These are phyloP conservation scores for Lepidochrysops patricia DNA, from an alignment of 2,888 invertebrate species.

Conservation along the genomic window DNA sequence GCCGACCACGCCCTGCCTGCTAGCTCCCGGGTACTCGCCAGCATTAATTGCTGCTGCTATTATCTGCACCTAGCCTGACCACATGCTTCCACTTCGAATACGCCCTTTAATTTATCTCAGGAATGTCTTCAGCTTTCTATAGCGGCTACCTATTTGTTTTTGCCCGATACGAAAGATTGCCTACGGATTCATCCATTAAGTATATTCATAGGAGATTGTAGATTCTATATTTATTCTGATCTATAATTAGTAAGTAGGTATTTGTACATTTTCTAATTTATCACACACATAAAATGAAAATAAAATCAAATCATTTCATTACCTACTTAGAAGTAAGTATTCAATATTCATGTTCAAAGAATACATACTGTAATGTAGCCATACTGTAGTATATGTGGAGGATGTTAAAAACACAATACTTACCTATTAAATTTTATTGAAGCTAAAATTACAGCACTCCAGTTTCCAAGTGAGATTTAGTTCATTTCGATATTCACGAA, in stretches of 20 bases:
- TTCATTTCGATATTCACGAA: constrained; percentile 1
- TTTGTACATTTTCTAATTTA: not conserved
- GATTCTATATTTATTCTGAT: constrained; percentile 10
- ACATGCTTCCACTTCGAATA: constrained; percentile 44
- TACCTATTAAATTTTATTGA: not conserved
- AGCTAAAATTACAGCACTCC: constrained; percentile 1
- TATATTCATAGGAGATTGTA: constrained; percentile 16
- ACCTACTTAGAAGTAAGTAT: too few species aligned
- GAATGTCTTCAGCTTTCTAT: constrained; percentile 29
- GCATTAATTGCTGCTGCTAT: constrained; percentile 37
- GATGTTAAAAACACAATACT: not conserved
- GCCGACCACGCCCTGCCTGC: constrained; percentile 50
- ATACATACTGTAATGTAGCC: too few species aligned
- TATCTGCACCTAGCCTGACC: constrained; percentile 32
- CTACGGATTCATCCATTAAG: constrained; percentile 8
- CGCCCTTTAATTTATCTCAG: constrained; percentile 34
- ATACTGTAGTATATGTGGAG: too few species aligned
- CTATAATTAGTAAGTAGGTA: not conserved
- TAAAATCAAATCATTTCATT: too few species aligned
- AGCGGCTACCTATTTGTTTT: constrained; percentile 25
- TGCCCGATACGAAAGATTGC: constrained; percentile 21
- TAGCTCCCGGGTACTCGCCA: constrained; percentile 37
- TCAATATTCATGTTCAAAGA: too few species aligned
- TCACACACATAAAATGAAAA: too few species aligned
- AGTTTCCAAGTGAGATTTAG: not conserved